phyloP scores from a whole-genome alignment of 1,140 invertebrate genomes.

The Micrasema longulum region DNA sequence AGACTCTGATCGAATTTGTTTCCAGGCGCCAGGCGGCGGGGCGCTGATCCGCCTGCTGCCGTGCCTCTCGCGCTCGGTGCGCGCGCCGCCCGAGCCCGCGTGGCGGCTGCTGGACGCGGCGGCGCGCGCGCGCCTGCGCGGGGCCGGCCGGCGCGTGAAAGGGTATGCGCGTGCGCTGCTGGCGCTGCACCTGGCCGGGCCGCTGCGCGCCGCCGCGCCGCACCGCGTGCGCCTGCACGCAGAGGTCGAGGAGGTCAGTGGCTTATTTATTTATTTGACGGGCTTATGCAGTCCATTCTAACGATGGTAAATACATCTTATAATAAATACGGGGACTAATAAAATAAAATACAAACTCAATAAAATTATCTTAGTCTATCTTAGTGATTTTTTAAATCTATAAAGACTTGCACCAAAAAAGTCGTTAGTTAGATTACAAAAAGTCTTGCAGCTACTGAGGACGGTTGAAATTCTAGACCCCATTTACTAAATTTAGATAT shows the following conservation, averaged over 20 bases:
- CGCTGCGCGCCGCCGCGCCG: constrained; percentile 62
- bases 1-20: not conserved
- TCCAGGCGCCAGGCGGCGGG: constrained; percentile 59
- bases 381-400: too few species aligned
- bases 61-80: constrained; percentile 58
- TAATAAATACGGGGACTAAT: too few species aligned
- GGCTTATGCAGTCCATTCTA: too few species aligned
- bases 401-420: too few species aligned
- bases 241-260: constrained; percentile 52
- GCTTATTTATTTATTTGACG: too few species aligned
- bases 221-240: constrained; percentile 54
- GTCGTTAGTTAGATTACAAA: too few species aligned
- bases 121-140: constrained; percentile 60
- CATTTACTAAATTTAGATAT: too few species aligned
- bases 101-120: constrained; percentile 64
- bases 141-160: constrained; percentile 59
- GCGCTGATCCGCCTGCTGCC: constrained; percentile 60
- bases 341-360: too few species aligned
- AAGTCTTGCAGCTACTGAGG: too few species aligned
- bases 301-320: too few species aligned
- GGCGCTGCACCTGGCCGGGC: constrained; percentile 60
- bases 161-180: constrained; percentile 63
- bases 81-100: constrained; percentile 58
- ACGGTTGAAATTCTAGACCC: too few species aligned
- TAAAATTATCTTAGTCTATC: too few species aligned